phyloP scores from a whole-genome alignment of 64 coral and sea anemone species.

The Trachythela sp. region DNA sequence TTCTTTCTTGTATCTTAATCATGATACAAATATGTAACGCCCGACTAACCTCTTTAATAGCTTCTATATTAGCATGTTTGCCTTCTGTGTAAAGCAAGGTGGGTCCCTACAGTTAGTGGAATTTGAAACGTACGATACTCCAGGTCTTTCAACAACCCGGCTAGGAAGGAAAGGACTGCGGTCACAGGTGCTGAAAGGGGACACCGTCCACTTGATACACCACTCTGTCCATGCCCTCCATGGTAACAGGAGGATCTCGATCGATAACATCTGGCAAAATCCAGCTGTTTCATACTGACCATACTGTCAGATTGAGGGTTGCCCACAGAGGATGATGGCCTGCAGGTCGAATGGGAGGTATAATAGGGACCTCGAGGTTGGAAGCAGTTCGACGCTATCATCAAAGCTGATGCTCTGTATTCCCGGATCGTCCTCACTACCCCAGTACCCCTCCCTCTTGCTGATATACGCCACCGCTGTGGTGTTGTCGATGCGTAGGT shows the following conservation, averaged over 20 bases:
- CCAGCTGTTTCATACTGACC: not conserved
- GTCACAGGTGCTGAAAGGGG: not conserved
- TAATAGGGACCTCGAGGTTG: not conserved
- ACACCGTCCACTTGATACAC: not conserved
- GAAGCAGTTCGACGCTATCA: not conserved
- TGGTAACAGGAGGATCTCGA: not conserved
- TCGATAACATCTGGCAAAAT: not conserved
- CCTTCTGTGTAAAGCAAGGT: too few species aligned
- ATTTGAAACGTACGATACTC: constrained; percentile 1
- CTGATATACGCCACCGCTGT: not conserved
- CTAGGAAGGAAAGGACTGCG: not conserved
- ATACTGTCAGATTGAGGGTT: not conserved
- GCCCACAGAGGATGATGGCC: constrained; percentile 15
- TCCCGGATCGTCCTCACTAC: not conserved
- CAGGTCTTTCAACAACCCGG: not conserved
- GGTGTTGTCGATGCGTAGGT: constrained; percentile 6
- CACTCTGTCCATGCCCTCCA: not conserved
- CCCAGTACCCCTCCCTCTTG: not conserved
- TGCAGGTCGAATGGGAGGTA: not conserved
- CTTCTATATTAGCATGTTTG: too few species aligned
- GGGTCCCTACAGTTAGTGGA: too few species aligned
- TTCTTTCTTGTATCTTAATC: too few species aligned
- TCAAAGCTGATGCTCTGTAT: not conserved
- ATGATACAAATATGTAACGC: too few species aligned
- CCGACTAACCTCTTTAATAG: too few species aligned